A percentile compares a stretch with the other conserved stretches of the same genome.
Conservation (phyloP, 2,113 vertebrate species). For the Rhinopomastus cyanomelas region DNA sequence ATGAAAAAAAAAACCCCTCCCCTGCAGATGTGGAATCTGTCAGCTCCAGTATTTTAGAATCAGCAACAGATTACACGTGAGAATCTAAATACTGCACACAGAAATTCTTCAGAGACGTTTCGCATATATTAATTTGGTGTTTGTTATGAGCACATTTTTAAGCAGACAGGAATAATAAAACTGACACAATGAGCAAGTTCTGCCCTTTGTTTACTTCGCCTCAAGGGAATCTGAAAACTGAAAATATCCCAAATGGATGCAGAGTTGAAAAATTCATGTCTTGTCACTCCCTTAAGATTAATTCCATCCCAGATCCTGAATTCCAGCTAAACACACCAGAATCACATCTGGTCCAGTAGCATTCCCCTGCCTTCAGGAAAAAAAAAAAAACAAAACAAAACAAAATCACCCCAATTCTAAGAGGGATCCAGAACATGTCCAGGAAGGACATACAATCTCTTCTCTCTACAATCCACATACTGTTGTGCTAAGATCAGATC, state of each 20-base stretch:
- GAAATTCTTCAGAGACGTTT: not conserved
- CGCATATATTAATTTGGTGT: not conserved
- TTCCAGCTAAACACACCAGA: not conserved
- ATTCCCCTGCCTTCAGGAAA: not conserved
- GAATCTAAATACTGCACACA: not conserved
- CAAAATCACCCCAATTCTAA: not conserved
- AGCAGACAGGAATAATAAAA: not conserved
- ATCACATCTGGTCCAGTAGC: not conserved
- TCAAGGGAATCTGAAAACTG: not conserved
- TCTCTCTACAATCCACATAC: not conserved
- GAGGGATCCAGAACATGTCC: not conserved
- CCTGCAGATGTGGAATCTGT: not conserved
- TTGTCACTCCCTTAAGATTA: not conserved
- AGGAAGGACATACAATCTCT: not conserved
- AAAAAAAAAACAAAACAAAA: not conserved
- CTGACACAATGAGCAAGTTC: not conserved
- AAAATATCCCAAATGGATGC: not conserved
- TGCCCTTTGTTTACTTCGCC: not conserved
- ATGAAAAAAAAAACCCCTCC: accelerated
- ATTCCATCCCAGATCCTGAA: not conserved
- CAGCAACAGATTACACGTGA: not conserved
- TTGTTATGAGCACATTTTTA: not conserved
- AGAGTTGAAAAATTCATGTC: not conserved
- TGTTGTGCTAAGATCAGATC: not conserved
- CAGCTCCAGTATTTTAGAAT: not conserved